These are phyloP conservation scores for Cryptocheilus praepositus DNA, from an alignment of 2,888 invertebrate genomes.

Conservation along the genomic window DNA sequence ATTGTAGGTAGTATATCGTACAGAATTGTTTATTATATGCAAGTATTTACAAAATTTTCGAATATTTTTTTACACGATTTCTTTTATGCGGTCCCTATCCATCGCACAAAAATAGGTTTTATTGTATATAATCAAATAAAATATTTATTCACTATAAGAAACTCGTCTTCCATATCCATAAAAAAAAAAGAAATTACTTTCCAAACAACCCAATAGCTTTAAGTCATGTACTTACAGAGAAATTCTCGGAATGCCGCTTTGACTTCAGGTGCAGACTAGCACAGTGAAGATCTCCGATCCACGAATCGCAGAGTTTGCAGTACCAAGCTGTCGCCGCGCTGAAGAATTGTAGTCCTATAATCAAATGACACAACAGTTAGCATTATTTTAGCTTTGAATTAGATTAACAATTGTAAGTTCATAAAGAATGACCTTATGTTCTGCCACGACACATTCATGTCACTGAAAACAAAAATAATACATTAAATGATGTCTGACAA, in stretches of 20 bases:
- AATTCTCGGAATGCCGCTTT: conserved; percentile 86
- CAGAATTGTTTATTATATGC: too few species aligned
- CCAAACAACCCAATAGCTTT: too few species aligned
- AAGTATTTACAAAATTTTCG: too few species aligned
- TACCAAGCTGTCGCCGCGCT: conserved; percentile 92
- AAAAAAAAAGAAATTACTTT: too few species aligned
- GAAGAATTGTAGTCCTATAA: conserved; percentile 89
- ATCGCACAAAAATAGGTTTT: too few species aligned
- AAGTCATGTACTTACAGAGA: conserved; percentile 79
- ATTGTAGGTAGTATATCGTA: too few species aligned
- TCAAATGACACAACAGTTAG: conserved; percentile 58
- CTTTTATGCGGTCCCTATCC: too few species aligned
- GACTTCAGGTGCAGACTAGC: conserved; percentile 91
- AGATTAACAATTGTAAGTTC: conserved; percentile 65
- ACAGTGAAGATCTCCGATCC: conserved; percentile 93
- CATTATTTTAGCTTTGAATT: conserved; percentile 57
- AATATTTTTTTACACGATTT: too few species aligned
- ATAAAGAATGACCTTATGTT: conserved; percentile 73
- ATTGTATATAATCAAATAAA: too few species aligned
- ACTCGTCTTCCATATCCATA: too few species aligned
- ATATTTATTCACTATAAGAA: too few species aligned
- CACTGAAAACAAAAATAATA: conserved; percentile 69
- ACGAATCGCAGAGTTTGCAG: conserved; percentile 90
- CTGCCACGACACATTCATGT: conserved; percentile 69
- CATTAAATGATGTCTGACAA: conserved; percentile 51